Evolutionary conservation across 2,113 vertebrate genomes (phyloP).

Genomic region (Cephalopholis sonnerati): DNA sequence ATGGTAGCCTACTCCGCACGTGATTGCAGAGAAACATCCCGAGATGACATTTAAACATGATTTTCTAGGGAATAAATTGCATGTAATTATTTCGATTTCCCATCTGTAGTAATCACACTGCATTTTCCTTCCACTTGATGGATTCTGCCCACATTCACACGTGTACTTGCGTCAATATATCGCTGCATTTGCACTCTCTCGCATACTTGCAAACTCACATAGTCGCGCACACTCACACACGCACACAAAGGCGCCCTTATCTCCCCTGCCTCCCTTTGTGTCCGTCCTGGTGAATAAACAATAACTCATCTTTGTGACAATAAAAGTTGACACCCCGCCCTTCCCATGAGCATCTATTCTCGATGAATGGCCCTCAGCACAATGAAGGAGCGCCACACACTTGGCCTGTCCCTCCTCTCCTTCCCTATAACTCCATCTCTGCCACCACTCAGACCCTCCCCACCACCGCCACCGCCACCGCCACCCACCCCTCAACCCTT

Average conservation of each 20-base stretch:
- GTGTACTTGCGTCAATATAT: neutral
- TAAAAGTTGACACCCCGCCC: constrained; percentile 70
- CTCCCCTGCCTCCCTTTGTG: constrained; percentile 51
- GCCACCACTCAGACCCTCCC: constrained; percentile 13
- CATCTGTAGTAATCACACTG: neutral
- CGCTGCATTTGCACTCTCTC: neutral
- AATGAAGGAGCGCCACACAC: constrained; percentile 46
- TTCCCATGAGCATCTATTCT: constrained; percentile 54
- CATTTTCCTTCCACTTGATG: constrained; percentile 16
- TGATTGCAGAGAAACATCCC: constrained; percentile 44
- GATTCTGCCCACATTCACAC: constrained; percentile 8
- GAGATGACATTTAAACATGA: constrained; percentile 64
- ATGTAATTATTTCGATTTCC: constrained; percentile 54
- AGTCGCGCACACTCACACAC: neutral
- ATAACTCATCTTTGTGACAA: constrained; percentile 73
- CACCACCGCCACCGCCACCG: neutral
- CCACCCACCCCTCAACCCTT: neutral
- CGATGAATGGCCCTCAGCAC: constrained; percentile 59
- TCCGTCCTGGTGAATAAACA: constrained; percentile 73
- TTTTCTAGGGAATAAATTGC: constrained; percentile 44
- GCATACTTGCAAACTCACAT: neutral
- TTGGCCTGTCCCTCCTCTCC: constrained; percentile 33
- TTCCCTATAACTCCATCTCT: constrained; percentile 18
- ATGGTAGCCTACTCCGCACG: constrained; percentile 40
- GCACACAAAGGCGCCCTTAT: constrained; percentile 46